A percentile compares a stretch with the other conserved stretches of the same genome.
Conservation (phyloP, 2,888 invertebrate genomes). For the Drosophila recens region DNA sequence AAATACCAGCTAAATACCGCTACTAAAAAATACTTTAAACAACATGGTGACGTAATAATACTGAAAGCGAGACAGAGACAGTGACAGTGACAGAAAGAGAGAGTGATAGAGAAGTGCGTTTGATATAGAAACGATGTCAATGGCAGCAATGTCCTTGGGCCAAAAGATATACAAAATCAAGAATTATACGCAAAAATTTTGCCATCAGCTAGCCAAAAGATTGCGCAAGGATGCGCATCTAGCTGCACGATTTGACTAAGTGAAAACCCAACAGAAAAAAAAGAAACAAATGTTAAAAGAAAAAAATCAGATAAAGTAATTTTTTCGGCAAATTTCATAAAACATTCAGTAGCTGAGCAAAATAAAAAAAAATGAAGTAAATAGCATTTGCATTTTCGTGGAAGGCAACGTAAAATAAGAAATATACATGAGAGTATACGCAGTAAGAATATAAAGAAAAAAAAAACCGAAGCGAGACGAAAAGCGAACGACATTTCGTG, state of each 20-base stretch:
- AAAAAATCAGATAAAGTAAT: conserved; percentile 15
- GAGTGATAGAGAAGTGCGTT: neutral
- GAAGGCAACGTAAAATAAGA: conserved; percentile 16
- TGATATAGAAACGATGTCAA: conserved; percentile 8
- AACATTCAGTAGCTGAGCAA: conserved; percentile 44
- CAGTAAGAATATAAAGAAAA: conserved; percentile 27
- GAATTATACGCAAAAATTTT: conserved; percentile 77
- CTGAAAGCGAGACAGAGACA: neutral
- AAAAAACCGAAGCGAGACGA: no score
- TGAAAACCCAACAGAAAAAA: conserved; percentile 36
- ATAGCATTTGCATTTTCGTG: conserved; percentile 71
- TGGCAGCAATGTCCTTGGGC: conserved; percentile 75
- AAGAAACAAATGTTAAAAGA: conserved; percentile 8
- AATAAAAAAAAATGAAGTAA: conserved; percentile 50
- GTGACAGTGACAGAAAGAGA: neutral
- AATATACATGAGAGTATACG: conserved; percentile 8
- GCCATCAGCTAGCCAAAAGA: conserved; percentile 70
- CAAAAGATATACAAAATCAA: conserved; percentile 81
- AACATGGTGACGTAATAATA: conserved; percentile 73
- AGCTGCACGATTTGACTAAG: conserved; percentile 63
- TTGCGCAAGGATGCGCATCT: conserved; percentile 70
- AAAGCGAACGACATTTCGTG: conserved; percentile 41
- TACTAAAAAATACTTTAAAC: conserved; percentile 17
- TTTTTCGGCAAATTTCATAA: conserved; percentile 44
- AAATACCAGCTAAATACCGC: conserved; percentile 17